Evolutionary conservation across 1,140 invertebrate species (phyloP).

Genomic region (Mamestra configurata): DNA sequence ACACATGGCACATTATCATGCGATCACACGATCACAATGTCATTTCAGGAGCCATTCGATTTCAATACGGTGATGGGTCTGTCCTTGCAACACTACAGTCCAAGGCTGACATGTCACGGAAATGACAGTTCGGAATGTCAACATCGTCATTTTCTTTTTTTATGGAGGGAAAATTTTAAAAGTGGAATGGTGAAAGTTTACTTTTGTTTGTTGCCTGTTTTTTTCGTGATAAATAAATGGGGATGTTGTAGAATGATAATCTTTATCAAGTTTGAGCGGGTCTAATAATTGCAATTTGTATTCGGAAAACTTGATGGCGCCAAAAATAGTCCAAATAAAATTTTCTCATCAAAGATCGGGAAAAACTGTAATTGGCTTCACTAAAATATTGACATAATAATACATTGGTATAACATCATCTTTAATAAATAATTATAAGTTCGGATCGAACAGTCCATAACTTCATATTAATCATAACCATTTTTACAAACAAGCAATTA

Average conservation of each 20-base stretch:
- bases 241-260: no score
- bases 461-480: not conserved
- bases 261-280: not conserved
- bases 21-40: constrained; percentile 38
- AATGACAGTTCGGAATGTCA: constrained; percentile 38
- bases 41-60: constrained; percentile 19
- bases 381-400: not conserved
- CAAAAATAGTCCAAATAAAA: no score
- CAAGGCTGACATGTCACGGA: constrained; percentile 40
- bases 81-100: not conserved
- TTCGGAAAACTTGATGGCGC: no score
- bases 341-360: no score
- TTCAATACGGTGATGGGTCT: constrained; percentile 21
- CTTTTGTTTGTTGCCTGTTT: not conserved
- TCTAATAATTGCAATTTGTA: no score
- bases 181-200: not conserved
- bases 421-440: not conserved
- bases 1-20: constrained; percentile 20
- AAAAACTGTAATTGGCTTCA: no score
- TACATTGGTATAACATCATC: not conserved
- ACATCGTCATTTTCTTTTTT: constrained; percentile 5
- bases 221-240: not conserved
- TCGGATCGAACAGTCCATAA: not conserved
- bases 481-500: not conserved
- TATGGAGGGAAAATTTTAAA: constrained; percentile 29